A percentile compares a stretch with the other conserved stretches of the same genome.
These are phyloP conservation scores for Alloscopus bannaensis DNA, from an alignment of 2,888 invertebrate genomes.

Conservation along the genomic window DNA sequence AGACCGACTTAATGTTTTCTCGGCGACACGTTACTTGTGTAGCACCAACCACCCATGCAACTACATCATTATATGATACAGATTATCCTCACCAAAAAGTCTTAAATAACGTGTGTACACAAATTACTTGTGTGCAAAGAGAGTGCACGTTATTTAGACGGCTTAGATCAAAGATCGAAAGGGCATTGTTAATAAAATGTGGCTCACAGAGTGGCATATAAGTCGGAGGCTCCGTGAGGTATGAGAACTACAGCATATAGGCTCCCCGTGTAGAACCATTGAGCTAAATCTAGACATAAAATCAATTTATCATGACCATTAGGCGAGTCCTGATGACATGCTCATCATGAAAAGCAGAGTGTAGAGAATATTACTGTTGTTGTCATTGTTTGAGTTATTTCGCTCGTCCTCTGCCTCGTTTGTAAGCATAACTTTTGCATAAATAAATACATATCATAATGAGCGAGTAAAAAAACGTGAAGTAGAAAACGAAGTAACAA, in stretches of 20 bases:
- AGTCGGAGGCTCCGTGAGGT: slow-evolving; percentile 18
- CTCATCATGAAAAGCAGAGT: slow-evolving; percentile 15
- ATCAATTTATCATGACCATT: slow-evolving; percentile 59
- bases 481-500: no score
- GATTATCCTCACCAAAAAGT: slow-evolving; percentile 32
- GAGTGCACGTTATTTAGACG: background rate
- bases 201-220: background rate
- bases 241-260: slow-evolving; percentile 44
- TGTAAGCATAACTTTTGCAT: no score
- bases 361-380: slow-evolving; percentile 22
- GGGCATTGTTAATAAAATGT: slow-evolving; percentile 52
- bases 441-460: no score
- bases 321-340: slow-evolving; percentile 50
- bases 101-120: slow-evolving; percentile 20
- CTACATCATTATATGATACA: no score
- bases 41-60: no score
- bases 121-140: background rate
- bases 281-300: slow-evolving; percentile 51
- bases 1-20: no score
- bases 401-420: background rate
- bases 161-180: slow-evolving; percentile 55
- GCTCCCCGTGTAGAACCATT: slow-evolving; percentile 47
- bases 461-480: no score
- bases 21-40: no score
- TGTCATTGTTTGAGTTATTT: slow-evolving; percentile 34